Evolutionary conservation across 2,888 invertebrate species (phyloP).

Genomic region (Euspilapteryx auroguttella): DNA sequence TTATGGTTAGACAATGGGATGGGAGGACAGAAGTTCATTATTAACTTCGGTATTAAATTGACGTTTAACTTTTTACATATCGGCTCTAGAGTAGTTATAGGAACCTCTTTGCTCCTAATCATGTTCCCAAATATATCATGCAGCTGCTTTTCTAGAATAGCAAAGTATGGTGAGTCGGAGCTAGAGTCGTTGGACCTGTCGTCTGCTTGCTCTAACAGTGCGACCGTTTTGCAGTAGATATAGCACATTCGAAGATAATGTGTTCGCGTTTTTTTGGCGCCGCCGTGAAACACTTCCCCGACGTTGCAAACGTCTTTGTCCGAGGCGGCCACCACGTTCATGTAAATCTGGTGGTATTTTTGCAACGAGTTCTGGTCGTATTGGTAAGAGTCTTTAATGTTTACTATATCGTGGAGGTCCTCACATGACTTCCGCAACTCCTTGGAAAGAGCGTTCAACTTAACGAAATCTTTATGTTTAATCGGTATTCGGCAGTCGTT

Average conservation of each 20-base stretch:
- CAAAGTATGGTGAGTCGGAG: slow-evolving; percentile 38
- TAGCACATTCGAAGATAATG: slow-evolving; percentile 58
- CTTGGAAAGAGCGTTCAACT: slow-evolving; percentile 43
- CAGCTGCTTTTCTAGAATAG: slow-evolving; percentile 52
- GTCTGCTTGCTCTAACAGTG: slow-evolving; percentile 45
- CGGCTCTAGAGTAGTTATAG: slow-evolving; percentile 68
- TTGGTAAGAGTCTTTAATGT: slow-evolving; percentile 16
- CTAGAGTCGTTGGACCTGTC: slow-evolving; percentile 19
- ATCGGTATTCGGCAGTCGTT: slow-evolving; percentile 48
- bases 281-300: slow-evolving; percentile 32
- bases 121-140: slow-evolving; percentile 67
- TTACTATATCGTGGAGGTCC: slow-evolving; percentile 37
- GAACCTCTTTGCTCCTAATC: slow-evolving; percentile 67
- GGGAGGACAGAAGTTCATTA: slow-evolving; percentile 72
- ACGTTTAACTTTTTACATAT: slow-evolving; percentile 71
- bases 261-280: slow-evolving; percentile 32
- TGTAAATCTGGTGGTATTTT: slow-evolving; percentile 51
- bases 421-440: slow-evolving; percentile 48
- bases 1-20: slow-evolving; percentile 45
- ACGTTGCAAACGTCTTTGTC: slow-evolving; percentile 48
- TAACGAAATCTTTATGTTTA: slow-evolving; percentile 49
- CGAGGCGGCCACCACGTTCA: slow-evolving; percentile 47
- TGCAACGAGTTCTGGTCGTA: slow-evolving; percentile 31
- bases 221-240: slow-evolving; percentile 61
- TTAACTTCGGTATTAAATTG: slow-evolving; percentile 73